Evolutionary conservation across 2,797 vertebrate genomes (phyloP), one percentile per base, ranked within the genome.

Genomic region (Lutjanus campechanus): DNA sequence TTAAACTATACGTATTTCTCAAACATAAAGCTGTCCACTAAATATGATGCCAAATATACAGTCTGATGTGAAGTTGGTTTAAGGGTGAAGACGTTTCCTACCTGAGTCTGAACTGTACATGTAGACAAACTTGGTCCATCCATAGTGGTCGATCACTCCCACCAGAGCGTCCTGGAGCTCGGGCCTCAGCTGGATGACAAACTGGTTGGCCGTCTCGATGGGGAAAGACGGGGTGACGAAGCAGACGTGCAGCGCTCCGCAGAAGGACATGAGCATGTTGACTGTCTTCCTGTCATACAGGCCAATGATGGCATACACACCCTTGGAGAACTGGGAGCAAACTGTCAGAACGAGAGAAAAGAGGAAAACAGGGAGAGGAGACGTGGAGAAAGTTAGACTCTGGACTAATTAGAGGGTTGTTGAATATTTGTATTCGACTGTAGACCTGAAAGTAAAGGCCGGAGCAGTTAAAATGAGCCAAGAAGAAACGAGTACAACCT

Each of bases 231-330:
- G 98, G 0, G 98, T 99, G 83, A 99, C 97, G 87, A 99, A 99
- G 95, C 98, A 99, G 81, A 99, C 97, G 0, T 99, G 98, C 69
- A 99, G 96, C 17, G 98, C 98, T 43, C 98, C 98, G 0, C 98
- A 99, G 94, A 99, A 99, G 50, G 98, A 99, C 11, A 98, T 99
- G 79, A 99, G 97, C 97, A 99, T 99, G 96, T 99, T 99, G 84
- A 99, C 98, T 0, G 98, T 99, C 89, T 97, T 97, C 81, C 97
- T 95, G 95, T 99, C 98, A 0, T 99, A 99, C 85, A 99, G 96
- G 8, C 98, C 98, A n/a, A 99, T 99, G 95, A 99, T 99, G 95
- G 98, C 97, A 0, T 99, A 99, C 85, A 99, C 98, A 7, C 98
- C 98, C 93, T 99, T 98, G 84, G 98, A 98, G 94, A 99, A 99